Conservation (phyloP, 2,888 invertebrate genomes). For the Drosophila birchii region DNA sequence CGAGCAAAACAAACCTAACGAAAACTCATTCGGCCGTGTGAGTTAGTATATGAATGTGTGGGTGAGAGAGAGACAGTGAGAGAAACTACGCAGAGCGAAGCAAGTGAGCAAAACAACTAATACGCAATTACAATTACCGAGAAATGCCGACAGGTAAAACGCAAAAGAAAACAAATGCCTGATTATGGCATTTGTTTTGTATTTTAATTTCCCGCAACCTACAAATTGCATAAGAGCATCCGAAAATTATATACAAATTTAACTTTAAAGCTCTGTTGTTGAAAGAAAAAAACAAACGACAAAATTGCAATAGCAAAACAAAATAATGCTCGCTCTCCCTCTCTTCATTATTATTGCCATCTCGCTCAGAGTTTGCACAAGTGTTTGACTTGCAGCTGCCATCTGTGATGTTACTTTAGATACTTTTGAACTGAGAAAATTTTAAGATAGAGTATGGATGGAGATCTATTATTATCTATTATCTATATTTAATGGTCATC, state of each 20-base stretch:
- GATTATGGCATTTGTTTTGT: slow-evolving; percentile 29
- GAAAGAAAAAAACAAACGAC: not conserved
- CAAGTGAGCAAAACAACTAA: slow-evolving; percentile 79
- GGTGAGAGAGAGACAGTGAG: not conserved
- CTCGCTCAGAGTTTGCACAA: slow-evolving; percentile 6
- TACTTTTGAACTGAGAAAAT: not conserved
- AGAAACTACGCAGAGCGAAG: slow-evolving; percentile 66
- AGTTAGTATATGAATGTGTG: slow-evolving; percentile 7
- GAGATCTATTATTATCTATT: no score
- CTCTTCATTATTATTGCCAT: no score
- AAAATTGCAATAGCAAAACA: slow-evolving; percentile 2
- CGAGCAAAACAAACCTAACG: slow-evolving; percentile 65
- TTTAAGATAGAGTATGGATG: no score
- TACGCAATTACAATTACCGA: slow-evolving; percentile 63
- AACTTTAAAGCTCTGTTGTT: slow-evolving; percentile 3
- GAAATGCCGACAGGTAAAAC: slow-evolving; percentile 19
- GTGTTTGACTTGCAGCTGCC: slow-evolving; percentile 12
- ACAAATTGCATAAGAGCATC: slow-evolving; percentile 27
- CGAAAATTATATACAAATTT: slow-evolving; percentile 23
- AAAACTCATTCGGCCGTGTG: slow-evolving; percentile 36
- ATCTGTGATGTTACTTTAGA: not conserved
- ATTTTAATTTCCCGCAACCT: slow-evolving; percentile 8
- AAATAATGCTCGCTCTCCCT: not conserved
- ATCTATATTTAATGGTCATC: not conserved
- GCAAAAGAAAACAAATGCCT: slow-evolving; percentile 14